Evolutionary conservation across 2,797 vertebrate species (phyloP).

Genomic region (Coendou prehensilis): DNA sequence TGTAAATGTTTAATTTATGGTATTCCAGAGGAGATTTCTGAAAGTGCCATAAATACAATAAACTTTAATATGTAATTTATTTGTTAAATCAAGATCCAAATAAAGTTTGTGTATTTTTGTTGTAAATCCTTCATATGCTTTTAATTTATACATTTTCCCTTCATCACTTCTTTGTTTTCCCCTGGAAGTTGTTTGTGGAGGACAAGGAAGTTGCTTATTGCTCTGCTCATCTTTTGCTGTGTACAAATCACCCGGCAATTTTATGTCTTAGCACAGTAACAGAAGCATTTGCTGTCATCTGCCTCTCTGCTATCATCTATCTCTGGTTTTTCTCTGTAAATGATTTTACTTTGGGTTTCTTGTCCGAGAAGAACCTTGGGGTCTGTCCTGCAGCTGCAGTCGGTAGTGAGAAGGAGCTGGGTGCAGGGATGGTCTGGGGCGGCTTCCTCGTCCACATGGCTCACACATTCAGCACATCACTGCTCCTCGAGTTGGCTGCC

Average conservation of each 20-base stretch:
- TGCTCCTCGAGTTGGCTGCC: not conserved
- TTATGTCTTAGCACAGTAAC: not conserved
- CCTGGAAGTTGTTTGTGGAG: not conserved
- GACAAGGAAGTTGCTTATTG: not conserved
- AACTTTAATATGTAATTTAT: not conserved
- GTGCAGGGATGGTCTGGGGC: not conserved
- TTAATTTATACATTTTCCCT: not conserved
- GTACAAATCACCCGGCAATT: not conserved
- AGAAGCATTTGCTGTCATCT: not conserved
- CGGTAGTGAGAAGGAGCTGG: not conserved
- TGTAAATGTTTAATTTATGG: not conserved
- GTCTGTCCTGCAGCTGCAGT: not conserved
- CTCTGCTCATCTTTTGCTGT: not conserved
- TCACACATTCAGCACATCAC: not conserved
- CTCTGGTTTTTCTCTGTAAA: not conserved
- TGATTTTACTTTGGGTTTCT: not conserved
- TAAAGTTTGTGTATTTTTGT: not conserved
- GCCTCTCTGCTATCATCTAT: not conserved
- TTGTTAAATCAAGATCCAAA: slow-evolving; percentile 14
- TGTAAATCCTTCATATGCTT: slow-evolving; percentile 7
- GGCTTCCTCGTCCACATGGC: not conserved
- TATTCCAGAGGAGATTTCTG: not conserved
- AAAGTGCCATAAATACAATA: not conserved
- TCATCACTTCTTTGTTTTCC: not conserved
- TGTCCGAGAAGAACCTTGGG: not conserved